Evolutionary conservation across 2,113 vertebrate species (phyloP), one percentile per base, ranked within the genome.

Genomic region (Salminus brasiliensis): DNA sequence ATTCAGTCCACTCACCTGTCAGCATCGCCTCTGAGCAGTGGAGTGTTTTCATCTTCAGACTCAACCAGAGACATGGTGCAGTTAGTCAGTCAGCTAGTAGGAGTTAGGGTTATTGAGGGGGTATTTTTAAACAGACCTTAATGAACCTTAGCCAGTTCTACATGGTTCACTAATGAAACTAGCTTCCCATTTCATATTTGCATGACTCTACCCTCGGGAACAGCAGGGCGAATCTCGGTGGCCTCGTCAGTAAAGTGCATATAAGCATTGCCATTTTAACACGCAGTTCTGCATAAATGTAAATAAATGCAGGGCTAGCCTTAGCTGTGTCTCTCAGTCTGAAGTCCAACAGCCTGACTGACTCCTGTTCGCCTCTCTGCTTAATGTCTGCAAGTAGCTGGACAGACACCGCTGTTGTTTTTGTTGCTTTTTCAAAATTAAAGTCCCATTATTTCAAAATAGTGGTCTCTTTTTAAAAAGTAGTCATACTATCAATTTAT

Each of bases 21-120:
- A 53, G 41, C 71, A 11, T 83, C 73, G 57, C 36, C 73, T 80
- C 8, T 73, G 2, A 82, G 77, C 11, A 85, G 77, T 10, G 81
- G 84, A 15, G 63, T 18, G 10, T 52, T 77, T 73, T 80, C 72
- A 2, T 74, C 81, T 21, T 74, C 81, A 12, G 81, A 34, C 1
- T 79, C 67, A 18, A 70, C 3, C 4, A 68, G 23, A 11, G 80
- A 77, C 84, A 85, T 85, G 39, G 12, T 68, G 30, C 49, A 72
- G 29, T 25, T 12, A 79, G 16, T 36, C 1, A 15, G 62, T n/a
- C n/a, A 21, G 63, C 23, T 53, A 10, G 5, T 2, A 5, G 39
- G 45, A 47, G 15, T 16, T 18, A 16, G 13, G 12, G 15, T 47
- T 13, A 9, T 25, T 21, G 41, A 29, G 53, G 4, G 65, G 16